Percentiles rank a stretch among this genome's conserved stretches.
phyloP scores from a whole-genome alignment of 1,140 invertebrate species.

The Sinella curviseta region DNA sequence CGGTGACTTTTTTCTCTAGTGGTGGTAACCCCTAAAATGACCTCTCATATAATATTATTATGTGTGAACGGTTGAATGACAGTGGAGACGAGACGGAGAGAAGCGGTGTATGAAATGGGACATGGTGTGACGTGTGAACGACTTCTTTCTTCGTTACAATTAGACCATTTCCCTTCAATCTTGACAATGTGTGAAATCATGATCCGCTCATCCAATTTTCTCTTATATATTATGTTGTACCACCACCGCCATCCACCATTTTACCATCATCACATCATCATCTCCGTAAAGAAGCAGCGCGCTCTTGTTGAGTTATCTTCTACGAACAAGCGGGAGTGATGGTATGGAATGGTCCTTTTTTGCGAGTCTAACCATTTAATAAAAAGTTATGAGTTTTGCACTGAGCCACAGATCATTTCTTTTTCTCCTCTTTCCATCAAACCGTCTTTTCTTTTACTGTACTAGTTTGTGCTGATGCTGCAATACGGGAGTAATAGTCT shows the following conservation, averaged over 20 bases:
- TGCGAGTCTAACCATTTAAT: background rate
- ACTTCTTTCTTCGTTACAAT: constrained; percentile 13
- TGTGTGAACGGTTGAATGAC: constrained; percentile 23
- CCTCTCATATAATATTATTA: constrained; percentile 21
- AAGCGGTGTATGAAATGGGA: constrained; percentile 4
- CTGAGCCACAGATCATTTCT: constrained; percentile 19
- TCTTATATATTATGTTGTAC: background rate
- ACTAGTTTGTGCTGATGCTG: background rate
- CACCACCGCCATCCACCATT: background rate
- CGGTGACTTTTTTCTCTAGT: background rate
- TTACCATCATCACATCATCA: too few species aligned
- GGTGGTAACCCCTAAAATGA: constrained; percentile 3
- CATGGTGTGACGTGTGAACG: constrained; percentile 7
- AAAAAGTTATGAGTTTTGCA: constrained; percentile 16
- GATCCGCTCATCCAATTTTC: constrained; percentile 27
- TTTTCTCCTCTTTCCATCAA: background rate
- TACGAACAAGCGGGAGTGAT: too few species aligned
- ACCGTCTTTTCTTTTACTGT: background rate
- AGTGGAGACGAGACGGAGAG: background rate
- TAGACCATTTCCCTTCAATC: constrained; percentile 12
- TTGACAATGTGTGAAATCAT: constrained; percentile 43
- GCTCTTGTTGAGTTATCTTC: background rate
- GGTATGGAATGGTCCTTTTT: background rate
- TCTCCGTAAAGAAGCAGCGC: too few species aligned
- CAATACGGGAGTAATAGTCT: too few species aligned